Conservation (phyloP, 2,888 invertebrate genomes). For the Scaptomyza caliginosa region DNA sequence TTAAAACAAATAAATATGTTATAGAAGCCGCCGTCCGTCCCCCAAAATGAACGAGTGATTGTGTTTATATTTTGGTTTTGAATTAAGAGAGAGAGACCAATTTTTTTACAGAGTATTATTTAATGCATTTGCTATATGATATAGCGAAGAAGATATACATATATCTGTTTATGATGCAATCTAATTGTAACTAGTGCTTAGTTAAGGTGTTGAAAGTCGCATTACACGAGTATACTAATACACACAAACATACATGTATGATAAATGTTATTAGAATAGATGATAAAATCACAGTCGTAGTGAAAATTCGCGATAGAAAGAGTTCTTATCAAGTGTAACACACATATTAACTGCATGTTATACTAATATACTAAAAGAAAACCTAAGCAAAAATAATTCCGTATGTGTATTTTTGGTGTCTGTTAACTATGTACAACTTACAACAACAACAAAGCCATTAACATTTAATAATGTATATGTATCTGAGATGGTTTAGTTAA, state of each 20-base stretch:
- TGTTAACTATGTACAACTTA: slow-evolving; percentile 55
- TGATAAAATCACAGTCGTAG: slow-evolving; percentile 19
- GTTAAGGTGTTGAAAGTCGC: slow-evolving; percentile 51
- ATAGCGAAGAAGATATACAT: slow-evolving; percentile 21
- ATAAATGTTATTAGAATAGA: slow-evolving; percentile 48
- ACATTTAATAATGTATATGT: slow-evolving; percentile 9
- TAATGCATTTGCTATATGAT: slow-evolving; percentile 50
- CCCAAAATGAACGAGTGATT: slow-evolving; percentile 39
- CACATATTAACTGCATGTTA: slow-evolving; percentile 45
- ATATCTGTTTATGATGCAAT: slow-evolving; percentile 61
- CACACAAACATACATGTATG: slow-evolving; percentile 21
- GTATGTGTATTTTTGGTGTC: slow-evolving; percentile 65
- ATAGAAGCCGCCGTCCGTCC: slow-evolving; percentile 62
- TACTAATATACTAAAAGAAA: slow-evolving; percentile 10
- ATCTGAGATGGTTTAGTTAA: slow-evolving; percentile 18
- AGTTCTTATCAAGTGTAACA: slow-evolving; percentile 39
- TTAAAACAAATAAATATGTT: slow-evolving; percentile 34
- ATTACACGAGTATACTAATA: slow-evolving; percentile 18
- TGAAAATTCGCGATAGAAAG: slow-evolving; percentile 22
- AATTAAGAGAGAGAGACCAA: slow-evolving; percentile 30
- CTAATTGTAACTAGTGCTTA: slow-evolving; percentile 58
- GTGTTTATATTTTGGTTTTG: slow-evolving; percentile 44
- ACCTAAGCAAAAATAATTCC: slow-evolving; percentile 35
- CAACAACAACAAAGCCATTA: slow-evolving; percentile 23
- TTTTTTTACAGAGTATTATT: slow-evolving; percentile 55